These are phyloP conservation scores for Andricus quercusramuli DNA, from an alignment of 2,888 invertebrate genomes.

Conservation along the genomic window DNA sequence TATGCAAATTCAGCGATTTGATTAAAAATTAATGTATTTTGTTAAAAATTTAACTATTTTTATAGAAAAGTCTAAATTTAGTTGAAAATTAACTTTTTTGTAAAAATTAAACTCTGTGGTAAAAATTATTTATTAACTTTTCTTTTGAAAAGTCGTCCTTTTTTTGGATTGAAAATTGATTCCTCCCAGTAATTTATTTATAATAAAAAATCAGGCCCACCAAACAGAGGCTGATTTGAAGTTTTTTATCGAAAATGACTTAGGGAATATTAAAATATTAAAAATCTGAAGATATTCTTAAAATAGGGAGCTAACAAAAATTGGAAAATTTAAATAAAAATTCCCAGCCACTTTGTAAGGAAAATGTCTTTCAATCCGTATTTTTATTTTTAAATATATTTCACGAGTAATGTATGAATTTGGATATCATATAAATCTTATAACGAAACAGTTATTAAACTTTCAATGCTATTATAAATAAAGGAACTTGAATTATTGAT, in stretches of 20 bases:
- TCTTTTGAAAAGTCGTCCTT: background rate
- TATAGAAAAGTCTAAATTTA: too few relatives aligned
- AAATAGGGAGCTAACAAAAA: background rate
- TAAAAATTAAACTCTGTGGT: too few relatives aligned
- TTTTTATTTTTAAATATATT: background rate
- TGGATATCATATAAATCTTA: background rate
- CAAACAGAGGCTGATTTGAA: background rate
- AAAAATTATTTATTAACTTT: too few relatives aligned
- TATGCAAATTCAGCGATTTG: too few relatives aligned
- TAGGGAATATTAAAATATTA: background rate
- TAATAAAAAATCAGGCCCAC: background rate
- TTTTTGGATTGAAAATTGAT: background rate
- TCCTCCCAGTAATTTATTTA: background rate
- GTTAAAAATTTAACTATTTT: too few relatives aligned
- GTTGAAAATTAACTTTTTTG: too few relatives aligned
- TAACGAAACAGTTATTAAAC: background rate
- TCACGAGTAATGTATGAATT: background rate
- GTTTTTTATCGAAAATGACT: background rate
- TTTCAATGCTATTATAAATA: background rate
- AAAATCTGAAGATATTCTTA: background rate
- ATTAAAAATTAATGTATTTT: too few relatives aligned
- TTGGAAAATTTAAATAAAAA: background rate
- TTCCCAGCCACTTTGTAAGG: background rate
- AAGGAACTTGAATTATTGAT: background rate
- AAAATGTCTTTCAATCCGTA: background rate